A percentile compares a stretch with the other conserved stretches of the same genome.
Conservation (phyloP, 2,888 invertebrate species). For the Melanophora roralis region DNA sequence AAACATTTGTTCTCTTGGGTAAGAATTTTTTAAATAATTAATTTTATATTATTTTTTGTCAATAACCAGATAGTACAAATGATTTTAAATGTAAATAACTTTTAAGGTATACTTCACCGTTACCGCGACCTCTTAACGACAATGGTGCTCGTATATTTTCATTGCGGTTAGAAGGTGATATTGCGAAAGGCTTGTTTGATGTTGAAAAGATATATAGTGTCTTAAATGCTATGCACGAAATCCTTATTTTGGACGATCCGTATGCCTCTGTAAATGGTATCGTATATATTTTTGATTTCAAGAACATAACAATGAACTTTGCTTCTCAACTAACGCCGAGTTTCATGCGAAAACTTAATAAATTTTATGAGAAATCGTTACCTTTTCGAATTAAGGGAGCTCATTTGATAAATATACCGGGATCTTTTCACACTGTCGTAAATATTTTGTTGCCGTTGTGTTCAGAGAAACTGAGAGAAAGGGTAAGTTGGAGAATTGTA, state of each 20-base stretch:
- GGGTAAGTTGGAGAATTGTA: constrained; percentile 77
- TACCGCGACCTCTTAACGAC: constrained; percentile 73
- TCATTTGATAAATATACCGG: constrained; percentile 80
- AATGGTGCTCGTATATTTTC: constrained; percentile 78
- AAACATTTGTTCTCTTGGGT: constrained; percentile 71
- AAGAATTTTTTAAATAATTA: too few species aligned
- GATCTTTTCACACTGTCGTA: constrained; percentile 80
- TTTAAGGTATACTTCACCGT: constrained; percentile 59
- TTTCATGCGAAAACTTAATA: constrained; percentile 79
- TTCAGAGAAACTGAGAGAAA: constrained; percentile 80
- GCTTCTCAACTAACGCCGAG: constrained; percentile 79
- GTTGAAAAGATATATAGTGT: constrained; percentile 78
- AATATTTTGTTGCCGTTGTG: constrained; percentile 79
- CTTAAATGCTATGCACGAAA: constrained; percentile 79
- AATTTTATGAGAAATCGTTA: constrained; percentile 79
- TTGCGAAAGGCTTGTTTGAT: constrained; percentile 78
- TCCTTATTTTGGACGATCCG: constrained; percentile 79
- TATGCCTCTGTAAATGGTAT: constrained; percentile 79
- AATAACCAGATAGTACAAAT: not conserved
- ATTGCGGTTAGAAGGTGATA: constrained; percentile 77
- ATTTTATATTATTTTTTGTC: not conserved
- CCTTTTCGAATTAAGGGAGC: constrained; percentile 80
- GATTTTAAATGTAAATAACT: not conserved
- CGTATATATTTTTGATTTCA: constrained; percentile 80
- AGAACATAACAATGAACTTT: constrained; percentile 79